Percentiles rank a stretch among this genome's conserved stretches.
These are phyloP conservation scores for Synergus umbraculus DNA, from an alignment of 2,888 invertebrate genomes.

Conservation along the genomic window DNA sequence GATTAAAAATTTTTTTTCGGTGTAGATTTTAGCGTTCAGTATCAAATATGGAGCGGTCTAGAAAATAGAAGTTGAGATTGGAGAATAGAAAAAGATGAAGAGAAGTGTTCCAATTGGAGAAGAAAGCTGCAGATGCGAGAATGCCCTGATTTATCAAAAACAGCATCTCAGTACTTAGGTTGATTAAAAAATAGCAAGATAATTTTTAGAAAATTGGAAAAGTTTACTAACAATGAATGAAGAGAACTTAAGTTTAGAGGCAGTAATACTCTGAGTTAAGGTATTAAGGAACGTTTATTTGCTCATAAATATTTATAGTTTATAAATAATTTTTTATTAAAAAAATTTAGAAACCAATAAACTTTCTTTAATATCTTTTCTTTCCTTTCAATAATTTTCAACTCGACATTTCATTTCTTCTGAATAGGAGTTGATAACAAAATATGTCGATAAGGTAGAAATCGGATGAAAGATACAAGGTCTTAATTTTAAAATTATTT, in stretches of 20 bases:
- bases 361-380: no score
- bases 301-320: no score
- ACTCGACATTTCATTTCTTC: no score
- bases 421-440: no score
- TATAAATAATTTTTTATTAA: no score
- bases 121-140: background rate
- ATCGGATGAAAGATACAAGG: no score
- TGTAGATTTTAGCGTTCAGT: background rate
- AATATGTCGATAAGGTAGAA: no score
- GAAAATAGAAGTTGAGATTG: background rate
- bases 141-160: background rate
- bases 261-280: background rate
- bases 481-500: no score
- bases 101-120: background rate
- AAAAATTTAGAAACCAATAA: no score
- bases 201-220: background rate
- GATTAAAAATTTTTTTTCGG: background rate
- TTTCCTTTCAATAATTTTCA: no score
- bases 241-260: background rate
- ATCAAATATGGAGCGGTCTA: constrained; percentile 2
- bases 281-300: no score
- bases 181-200: background rate
- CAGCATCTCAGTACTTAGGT: constrained; percentile 3
- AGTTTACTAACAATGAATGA: background rate
- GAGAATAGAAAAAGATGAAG: background rate